Conservation (phyloP, 2,797 vertebrate species). For the Allobates femoralis region DNA sequence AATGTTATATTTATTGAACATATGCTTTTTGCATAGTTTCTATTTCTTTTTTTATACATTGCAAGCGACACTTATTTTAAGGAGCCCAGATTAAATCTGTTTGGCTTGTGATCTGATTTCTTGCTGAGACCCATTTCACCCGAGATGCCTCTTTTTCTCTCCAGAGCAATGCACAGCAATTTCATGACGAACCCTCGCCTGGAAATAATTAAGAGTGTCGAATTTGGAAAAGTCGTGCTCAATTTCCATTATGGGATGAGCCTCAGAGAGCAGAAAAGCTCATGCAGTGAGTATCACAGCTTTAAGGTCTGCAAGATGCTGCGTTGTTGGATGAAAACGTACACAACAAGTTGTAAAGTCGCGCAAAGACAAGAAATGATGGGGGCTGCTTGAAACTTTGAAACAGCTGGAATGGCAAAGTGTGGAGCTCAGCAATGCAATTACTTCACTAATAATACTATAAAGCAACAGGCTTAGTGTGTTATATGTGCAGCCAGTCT, state of each 20-base stretch:
- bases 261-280: conserved; percentile 61
- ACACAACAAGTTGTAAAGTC: conserved; percentile 64
- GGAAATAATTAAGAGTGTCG: conserved; percentile 64
- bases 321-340: conserved; percentile 57
- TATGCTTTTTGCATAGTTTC: conserved; percentile 19
- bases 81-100: conserved; percentile 60
- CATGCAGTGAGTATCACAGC: conserved; percentile 60
- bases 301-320: conserved; percentile 61
- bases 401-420: conserved; percentile 65
- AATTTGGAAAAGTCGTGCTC: conserved; percentile 64
- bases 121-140: conserved; percentile 61
- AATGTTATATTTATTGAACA: conserved; percentile 30
- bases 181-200: conserved; percentile 54
- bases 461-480: conserved; percentile 65
- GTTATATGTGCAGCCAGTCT: conserved; percentile 64
- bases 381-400: conserved; percentile 61
- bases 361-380: conserved; percentile 59
- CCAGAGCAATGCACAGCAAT: conserved; percentile 49
- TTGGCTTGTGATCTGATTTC: conserved; percentile 60
- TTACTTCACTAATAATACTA: conserved; percentile 64
- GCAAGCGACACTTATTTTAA: conserved; percentile 52
- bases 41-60: conserved; percentile 26
- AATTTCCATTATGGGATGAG: conserved; percentile 63
- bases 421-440: conserved; percentile 64
- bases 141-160: conserved; percentile 57